Conservation (phyloP, 1,140 invertebrate species). For the Drosophila carrolli region DNA sequence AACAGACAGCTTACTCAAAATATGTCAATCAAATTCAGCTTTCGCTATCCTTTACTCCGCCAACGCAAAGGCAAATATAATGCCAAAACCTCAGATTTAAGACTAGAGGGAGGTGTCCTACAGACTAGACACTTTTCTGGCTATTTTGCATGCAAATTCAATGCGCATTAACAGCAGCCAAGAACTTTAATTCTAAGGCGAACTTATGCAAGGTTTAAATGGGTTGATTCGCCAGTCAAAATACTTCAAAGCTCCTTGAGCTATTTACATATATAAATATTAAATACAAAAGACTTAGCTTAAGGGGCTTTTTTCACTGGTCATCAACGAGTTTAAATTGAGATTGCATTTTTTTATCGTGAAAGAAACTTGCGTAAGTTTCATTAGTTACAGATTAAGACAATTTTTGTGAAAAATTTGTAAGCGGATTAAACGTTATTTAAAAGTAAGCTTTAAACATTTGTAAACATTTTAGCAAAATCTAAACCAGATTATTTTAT, state of each 20-base stretch:
- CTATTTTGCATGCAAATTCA: conserved; percentile 74
- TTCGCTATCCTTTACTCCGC: background rate
- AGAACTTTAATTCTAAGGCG: conserved; percentile 59
- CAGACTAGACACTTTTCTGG: conserved; percentile 32
- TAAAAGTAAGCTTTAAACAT: no score
- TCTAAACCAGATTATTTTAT: no score
- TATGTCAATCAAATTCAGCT: conserved; percentile 70
- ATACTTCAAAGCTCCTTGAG: conserved; percentile 40
- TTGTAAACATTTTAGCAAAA: no score
- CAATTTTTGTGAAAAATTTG: background rate
- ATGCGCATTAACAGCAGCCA: conserved; percentile 58
- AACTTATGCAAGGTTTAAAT: conserved; percentile 70
- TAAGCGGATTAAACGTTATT: background rate
- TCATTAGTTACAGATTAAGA: background rate
- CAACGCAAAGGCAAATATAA: conserved; percentile 51
- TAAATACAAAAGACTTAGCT: conserved; percentile 4
- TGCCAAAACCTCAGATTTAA: conserved; percentile 22
- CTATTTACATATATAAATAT: conserved; percentile 61
- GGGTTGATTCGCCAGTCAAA: conserved; percentile 34
- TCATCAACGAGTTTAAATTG: conserved; percentile 2
- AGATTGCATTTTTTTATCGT: background rate
- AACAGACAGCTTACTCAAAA: conserved; percentile 75
- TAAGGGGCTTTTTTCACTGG: conserved; percentile 3
- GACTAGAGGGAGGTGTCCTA: conserved; percentile 23
- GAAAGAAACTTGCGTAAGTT: background rate